phyloP scores from a whole-genome alignment of 2,888 invertebrate species.

The Pseudococcus jackbeardsleyi region DNA sequence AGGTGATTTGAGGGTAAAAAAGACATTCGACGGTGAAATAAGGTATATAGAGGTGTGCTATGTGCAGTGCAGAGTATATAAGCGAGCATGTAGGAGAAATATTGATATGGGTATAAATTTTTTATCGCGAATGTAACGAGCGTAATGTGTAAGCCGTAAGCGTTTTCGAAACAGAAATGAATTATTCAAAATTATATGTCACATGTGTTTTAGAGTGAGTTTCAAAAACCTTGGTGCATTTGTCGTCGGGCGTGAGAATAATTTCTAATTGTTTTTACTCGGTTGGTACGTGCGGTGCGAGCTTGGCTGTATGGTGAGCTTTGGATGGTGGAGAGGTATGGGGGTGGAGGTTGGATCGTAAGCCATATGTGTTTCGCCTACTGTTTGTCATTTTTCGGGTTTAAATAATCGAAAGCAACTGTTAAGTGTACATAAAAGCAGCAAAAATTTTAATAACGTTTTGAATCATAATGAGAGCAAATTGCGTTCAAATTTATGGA shows the following conservation, averaged over 20 bases:
- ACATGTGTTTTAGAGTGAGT: constrained; percentile 23
- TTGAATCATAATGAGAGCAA: constrained; percentile 42
- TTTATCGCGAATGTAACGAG: not conserved
- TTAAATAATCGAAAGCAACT: constrained; percentile 38
- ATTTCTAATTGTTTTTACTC: constrained; percentile 43
- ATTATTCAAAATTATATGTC: constrained; percentile 32
- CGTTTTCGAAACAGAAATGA: constrained; percentile 25
- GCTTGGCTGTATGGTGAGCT: not conserved
- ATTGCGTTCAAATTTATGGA: constrained; percentile 39
- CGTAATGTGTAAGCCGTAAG: not conserved
- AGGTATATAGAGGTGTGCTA: not conserved
- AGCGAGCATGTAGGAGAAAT: not conserved
- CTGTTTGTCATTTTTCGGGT: constrained; percentile 14
- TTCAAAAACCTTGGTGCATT: constrained; percentile 42
- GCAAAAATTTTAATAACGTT: constrained; percentile 48
- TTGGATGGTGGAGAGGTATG: not conserved
- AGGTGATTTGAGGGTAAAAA: not conserved
- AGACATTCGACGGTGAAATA: not conserved
- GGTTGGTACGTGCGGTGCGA: not conserved
- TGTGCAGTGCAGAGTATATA: not conserved
- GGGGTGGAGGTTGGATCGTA: not conserved
- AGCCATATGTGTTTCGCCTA: constrained; percentile 37
- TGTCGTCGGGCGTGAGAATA: constrained; percentile 35
- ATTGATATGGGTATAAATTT: not conserved
- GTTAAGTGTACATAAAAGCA: constrained; percentile 17